These are phyloP conservation scores for Cryptomyrus ogoouensis DNA, from an alignment of 2,113 vertebrate species.

Conservation along the genomic window DNA sequence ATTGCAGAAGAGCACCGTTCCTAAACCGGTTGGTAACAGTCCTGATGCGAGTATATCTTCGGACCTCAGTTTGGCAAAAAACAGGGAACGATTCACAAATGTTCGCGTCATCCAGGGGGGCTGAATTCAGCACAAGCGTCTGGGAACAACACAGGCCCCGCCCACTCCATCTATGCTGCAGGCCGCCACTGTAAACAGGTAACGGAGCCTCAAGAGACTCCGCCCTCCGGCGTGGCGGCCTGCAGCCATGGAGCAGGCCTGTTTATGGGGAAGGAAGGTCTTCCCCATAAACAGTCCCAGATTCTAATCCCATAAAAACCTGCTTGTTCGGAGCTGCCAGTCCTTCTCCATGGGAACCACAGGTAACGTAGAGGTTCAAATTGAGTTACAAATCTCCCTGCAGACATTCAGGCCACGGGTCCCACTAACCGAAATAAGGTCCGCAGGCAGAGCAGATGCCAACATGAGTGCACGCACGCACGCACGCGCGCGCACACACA, in stretches of 20 bases:
- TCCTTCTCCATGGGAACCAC: background rate
- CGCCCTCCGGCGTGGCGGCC: background rate
- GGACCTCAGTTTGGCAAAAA: too few species aligned
- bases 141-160: background rate
- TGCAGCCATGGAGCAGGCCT: background rate
- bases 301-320: background rate
- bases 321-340: background rate
- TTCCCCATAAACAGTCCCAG: background rate
- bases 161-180: background rate
- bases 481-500: background rate
- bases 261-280: background rate
- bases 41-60: background rate
- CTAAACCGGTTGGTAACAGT: background rate
- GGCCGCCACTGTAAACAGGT: background rate
- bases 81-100: background rate
- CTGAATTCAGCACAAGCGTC: background rate
- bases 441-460: background rate
- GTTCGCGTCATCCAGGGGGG: background rate
- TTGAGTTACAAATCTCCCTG: background rate
- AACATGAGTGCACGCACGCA: background rate
- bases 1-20: background rate
- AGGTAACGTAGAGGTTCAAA: background rate
- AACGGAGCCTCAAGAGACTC: background rate
- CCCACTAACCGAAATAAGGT: background rate
- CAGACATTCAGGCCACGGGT: background rate